A percentile compares a stretch with the other conserved stretches of the same genome.
These are phyloP conservation scores for Pelusios castaneus DNA, from an alignment of 2,113 vertebrate species.

Conservation along the genomic window DNA sequence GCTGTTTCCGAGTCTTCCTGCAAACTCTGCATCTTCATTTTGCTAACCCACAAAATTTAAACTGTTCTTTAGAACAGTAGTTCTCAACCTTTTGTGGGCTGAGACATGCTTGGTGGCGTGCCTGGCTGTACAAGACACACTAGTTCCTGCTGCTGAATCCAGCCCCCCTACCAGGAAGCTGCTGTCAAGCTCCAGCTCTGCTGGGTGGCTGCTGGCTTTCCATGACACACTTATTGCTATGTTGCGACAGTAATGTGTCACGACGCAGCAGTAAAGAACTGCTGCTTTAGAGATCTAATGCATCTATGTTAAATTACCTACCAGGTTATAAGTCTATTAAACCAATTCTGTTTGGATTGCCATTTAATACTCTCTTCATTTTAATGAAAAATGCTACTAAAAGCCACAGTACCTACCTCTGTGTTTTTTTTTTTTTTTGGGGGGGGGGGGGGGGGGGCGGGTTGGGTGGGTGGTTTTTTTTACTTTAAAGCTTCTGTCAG, in stretches of 20 bases:
- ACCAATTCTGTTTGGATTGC: neutral
- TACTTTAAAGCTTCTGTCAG: neutral
- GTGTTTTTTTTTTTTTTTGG: neutral
- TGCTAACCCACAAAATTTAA: neutral
- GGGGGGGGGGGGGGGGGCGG: too few relatives aligned
- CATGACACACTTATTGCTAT: too few relatives aligned
- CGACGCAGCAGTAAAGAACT: too few relatives aligned
- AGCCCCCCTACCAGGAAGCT: too few relatives aligned
- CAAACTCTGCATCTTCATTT: neutral
- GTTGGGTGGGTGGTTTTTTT: too few relatives aligned
- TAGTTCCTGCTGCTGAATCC: too few relatives aligned
- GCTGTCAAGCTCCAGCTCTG: too few relatives aligned
- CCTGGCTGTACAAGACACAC: too few relatives aligned
- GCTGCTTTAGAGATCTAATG: neutral
- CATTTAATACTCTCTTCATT: neutral
- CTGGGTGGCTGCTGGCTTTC: too few relatives aligned
- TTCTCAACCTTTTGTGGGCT: too few relatives aligned
- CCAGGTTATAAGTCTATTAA: neutral
- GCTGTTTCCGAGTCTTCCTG: neutral
- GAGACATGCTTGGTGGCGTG: too few relatives aligned
- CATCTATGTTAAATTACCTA: neutral
- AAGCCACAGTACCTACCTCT: neutral
- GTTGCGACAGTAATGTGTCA: too few relatives aligned
- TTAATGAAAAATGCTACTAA: neutral
- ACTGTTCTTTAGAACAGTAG: neutral